Percentiles rank a stretch among this genome's conserved stretches.
Evolutionary conservation across 1,140 invertebrate genomes (phyloP).

Genomic region (Pseudomyrmex sp.): DNA sequence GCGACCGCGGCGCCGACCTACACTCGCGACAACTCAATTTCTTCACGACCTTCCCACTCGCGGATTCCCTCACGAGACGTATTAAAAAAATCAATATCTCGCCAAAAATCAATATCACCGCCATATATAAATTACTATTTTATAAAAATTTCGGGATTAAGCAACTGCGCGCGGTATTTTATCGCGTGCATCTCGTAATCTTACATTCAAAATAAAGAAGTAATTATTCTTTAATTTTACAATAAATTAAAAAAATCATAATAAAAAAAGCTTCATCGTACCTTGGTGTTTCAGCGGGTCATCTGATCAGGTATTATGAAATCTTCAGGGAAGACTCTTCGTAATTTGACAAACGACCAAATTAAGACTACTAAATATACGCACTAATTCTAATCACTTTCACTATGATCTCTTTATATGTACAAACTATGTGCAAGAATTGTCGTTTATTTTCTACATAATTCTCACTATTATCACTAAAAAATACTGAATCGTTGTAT

Average conservation of each 20-base stretch:
- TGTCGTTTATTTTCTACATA: constrained; percentile 9
- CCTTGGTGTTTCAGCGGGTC: constrained; percentile 41
- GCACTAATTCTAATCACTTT: constrained; percentile 51
- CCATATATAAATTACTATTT: constrained; percentile 47
- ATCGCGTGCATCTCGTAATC: not conserved
- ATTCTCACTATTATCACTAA: constrained; percentile 35
- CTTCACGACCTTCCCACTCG: constrained; percentile 34
- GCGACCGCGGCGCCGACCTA: constrained; percentile 47
- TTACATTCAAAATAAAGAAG: not conserved
- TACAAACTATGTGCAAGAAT: constrained; percentile 3
- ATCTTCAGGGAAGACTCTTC: constrained; percentile 24
- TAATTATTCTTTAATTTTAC: not conserved
- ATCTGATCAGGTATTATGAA: constrained; percentile 29
- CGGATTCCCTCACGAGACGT: constrained; percentile 5
- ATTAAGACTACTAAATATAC: constrained; percentile 10
- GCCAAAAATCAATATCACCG: constrained; percentile 45
- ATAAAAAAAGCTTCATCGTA: constrained; percentile 31
- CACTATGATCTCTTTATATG: constrained; percentile 19
- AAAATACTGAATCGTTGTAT: constrained; percentile 9
- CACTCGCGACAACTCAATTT: constrained; percentile 56
- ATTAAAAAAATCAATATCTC: constrained; percentile 56
- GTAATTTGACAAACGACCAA: constrained; percentile 2
- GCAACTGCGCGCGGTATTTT: not conserved
- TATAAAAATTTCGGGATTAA: not conserved
- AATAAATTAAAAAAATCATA: not conserved